Percentiles rank a stretch among this genome's conserved stretches.
Conservation (phyloP, 2,888 invertebrate species). For the Amblyjoppa proteus region DNA sequence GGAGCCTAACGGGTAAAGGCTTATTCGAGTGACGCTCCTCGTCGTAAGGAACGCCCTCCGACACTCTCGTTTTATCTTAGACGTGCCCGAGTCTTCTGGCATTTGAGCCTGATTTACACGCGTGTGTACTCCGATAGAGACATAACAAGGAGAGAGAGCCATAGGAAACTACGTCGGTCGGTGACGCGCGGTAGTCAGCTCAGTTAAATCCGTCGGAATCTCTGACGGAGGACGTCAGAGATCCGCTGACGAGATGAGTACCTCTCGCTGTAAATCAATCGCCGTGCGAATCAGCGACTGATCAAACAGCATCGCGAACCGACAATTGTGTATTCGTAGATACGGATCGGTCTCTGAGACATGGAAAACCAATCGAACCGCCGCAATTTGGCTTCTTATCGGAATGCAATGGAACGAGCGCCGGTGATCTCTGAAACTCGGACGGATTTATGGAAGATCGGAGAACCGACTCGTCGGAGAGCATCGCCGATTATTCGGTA, state of each 20-base stretch:
- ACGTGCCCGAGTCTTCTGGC: slow-evolving; percentile 68
- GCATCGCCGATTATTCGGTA: slow-evolving; percentile 45
- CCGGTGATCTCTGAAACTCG: background rate
- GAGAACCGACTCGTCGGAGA: slow-evolving; percentile 14
- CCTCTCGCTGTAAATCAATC: slow-evolving; percentile 74
- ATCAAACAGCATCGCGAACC: slow-evolving; percentile 61
- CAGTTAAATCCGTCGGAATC: slow-evolving; percentile 40
- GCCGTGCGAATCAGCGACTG: slow-evolving; percentile 56
- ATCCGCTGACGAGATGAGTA: slow-evolving; percentile 57
- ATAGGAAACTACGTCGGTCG: slow-evolving; percentile 16
- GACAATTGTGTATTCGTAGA: slow-evolving; percentile 44
- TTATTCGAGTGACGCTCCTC: slow-evolving; percentile 3
- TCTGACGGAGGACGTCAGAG: slow-evolving; percentile 48
- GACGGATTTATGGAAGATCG: slow-evolving; percentile 53
- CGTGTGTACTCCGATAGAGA: slow-evolving; percentile 74
- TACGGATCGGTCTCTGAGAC: slow-evolving; percentile 41
- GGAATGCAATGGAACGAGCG: background rate
- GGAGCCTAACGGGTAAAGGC: slow-evolving; percentile 47
- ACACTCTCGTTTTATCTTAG: slow-evolving; percentile 79
- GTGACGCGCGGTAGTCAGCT: slow-evolving; percentile 51
- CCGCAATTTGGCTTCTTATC: slow-evolving; percentile 11
- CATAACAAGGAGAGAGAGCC: slow-evolving; percentile 28
- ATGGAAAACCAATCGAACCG: slow-evolving; percentile 32
- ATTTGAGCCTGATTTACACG: slow-evolving; percentile 83
- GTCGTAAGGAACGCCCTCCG: slow-evolving; percentile 50